Evolutionary conservation across 1,140 invertebrate species (phyloP).

Genomic region (Vanessa tameamea): DNA sequence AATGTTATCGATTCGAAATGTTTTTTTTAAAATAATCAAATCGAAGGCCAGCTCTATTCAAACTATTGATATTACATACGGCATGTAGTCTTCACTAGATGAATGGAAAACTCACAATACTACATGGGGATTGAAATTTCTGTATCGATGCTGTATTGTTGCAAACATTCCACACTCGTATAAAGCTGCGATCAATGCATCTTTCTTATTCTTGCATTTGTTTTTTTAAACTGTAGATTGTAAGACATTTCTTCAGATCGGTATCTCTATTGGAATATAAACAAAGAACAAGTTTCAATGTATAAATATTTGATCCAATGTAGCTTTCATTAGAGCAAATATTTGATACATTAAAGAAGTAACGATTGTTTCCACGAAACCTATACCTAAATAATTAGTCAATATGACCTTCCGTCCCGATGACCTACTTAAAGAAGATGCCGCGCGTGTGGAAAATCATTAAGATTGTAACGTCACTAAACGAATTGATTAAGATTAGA

Average conservation of each 20-base stretch:
- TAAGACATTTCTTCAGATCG: neutral
- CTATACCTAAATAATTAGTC: no score
- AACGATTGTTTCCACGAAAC: no score
- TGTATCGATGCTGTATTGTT: constrained; percentile 33
- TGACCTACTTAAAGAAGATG: no score
- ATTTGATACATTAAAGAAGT: no score
- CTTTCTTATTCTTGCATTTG: constrained; percentile 13
- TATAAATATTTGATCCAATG: no score
- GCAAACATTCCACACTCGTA: constrained; percentile 5
- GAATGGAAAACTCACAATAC: constrained; percentile 35
- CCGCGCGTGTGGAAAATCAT: no score
- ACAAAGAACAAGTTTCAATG: no score
- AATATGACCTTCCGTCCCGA: no score
- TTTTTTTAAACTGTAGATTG: constrained; percentile 9
- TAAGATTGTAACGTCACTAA: no score
- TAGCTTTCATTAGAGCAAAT: no score
- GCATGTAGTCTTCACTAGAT: constrained; percentile 14
- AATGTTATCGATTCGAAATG: no score
- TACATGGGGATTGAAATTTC: constrained; percentile 40
- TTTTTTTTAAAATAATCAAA: neutral
- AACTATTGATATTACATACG: neutral
- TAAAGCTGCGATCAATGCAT: constrained; percentile 20
- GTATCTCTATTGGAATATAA: neutral
- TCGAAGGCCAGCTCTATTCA: neutral
- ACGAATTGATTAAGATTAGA: no score